Base-by-base conservation (phyloP, 2,113 vertebrate species). In the Thryonomys swinderianus region DNA sequence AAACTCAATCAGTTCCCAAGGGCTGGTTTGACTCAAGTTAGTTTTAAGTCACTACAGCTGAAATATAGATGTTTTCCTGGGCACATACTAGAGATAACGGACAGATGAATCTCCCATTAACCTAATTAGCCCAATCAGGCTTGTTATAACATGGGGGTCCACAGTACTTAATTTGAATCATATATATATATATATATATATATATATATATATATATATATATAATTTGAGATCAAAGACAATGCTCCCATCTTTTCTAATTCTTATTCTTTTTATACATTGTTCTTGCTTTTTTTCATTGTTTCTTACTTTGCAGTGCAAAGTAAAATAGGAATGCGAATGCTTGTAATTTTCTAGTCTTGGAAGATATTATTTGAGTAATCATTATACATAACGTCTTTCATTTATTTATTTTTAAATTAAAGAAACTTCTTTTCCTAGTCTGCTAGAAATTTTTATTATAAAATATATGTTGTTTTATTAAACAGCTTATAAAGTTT, bases 351-450 rank as follows among this genome's bases (percentile, higher is more conserved):
- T 4, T 80, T 34, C 37, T 51, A 85, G n/a, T 34, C n/a, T 45
- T 85, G 66, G 82, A 85, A 12, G 40, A 66, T 45, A 45, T 78
- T 85, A 55, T 92, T 92, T 66, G 37, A 78, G 66, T 66, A 78
- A 48, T 40, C 53, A 80, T 53, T 61, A 81, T n/a, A 80, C 37
- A 53, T 74, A 82, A 82, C 42, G 10, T 40, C 18, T 59, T 88
- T 55, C 51, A 17, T 53, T 61, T 88, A 71, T 10, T 93, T 86
- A 80, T 32, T 93, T 78, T 81, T 61, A 80, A 81, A 71, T 71
- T 81, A 23, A 67, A 37, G n/a, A 80, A 80, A 10, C 18, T 48
- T 17, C 23, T 80, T n/a, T n/a, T n/a, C n/a, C n/a, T n/a, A n/a
- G n/a, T n/a, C n/a, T 73, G 51, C 3, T 80, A 53, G 16, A 61